Base-by-base conservation (phyloP, 1,140 invertebrate species). In the Trichomalopsis sarcophagae region DNA sequence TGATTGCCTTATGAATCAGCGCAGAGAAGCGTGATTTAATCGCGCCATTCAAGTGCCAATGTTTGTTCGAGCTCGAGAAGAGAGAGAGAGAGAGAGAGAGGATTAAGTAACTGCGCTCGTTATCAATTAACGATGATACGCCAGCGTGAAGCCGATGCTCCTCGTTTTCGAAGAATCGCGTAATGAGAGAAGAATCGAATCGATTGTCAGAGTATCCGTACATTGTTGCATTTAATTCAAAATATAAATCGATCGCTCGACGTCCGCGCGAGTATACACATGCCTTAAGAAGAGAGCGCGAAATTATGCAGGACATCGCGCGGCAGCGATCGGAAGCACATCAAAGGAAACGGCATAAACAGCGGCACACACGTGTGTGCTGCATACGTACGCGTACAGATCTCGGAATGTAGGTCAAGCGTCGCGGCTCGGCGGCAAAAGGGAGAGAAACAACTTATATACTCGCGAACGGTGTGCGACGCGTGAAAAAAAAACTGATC, bases 101-200 rank as follows among this genome's bases (percentile, higher is more conserved):
- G 75, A 77, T 50, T 78, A 62, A 55, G 30, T 62, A 78, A 78
- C n/a, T 33, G n/a, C 21, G 68, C 47, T 50, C n/a, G 68, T 69
- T 30, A 30, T 69, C 68, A 30, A 69, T 69, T 30, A 30, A 69
- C n/a, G n/a, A 69, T 69, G n/a, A 69, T 23, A 50, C 11, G 14
- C 47, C 0, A 44, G 40, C 1, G 40, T 11, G 40, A 7, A 1
- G 33, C 33, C 5, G 40, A 5, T 10, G 40, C 40, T 7, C 9
- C 40, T 44, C 40, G 9, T 44, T 44, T 44, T 44, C 40, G 10
- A 44, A 44, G 30, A 36, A 36, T 4, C 13, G 30, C 2, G 30
- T 3, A 33, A 14, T 14, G 2, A 9, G 5, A 33, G 30, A 36
- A 33, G 17, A 73, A 30, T 50, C 13, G 13, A 14, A 50, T 50